Evolutionary conservation across 1,140 invertebrate species (phyloP).

Genomic region (Grapholita molesta): DNA sequence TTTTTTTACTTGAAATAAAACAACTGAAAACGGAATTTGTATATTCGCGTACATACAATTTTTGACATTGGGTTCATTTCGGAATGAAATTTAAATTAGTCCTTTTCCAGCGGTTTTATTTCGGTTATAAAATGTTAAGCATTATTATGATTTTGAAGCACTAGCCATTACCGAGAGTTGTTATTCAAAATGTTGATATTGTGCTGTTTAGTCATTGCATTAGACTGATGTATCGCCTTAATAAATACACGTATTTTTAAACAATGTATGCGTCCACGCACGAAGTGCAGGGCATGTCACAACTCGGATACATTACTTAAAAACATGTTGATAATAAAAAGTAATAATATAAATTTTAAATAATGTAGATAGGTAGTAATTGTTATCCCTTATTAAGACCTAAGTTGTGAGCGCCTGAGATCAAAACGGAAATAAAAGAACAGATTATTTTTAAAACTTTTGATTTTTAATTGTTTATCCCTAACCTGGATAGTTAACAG

Average conservation of each 20-base stretch:
- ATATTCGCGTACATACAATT: too few relatives aligned
- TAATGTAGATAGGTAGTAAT: constrained; percentile 48
- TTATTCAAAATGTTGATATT: neutral
- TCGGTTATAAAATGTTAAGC: constrained; percentile 26
- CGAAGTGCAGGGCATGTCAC: neutral
- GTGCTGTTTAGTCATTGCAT: constrained; percentile 59
- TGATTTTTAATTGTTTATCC: constrained; percentile 42
- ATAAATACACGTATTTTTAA: constrained; percentile 41
- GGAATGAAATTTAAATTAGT: too few relatives aligned
- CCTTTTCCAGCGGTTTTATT: too few relatives aligned
- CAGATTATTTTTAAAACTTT: constrained; percentile 68
- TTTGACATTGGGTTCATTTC: too few relatives aligned
- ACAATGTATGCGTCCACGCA: constrained; percentile 31
- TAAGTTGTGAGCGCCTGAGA: constrained; percentile 60
- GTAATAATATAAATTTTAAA: constrained; percentile 31
- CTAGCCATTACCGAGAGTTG: neutral
- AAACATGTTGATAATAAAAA: constrained; percentile 32
- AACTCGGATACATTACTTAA: constrained; percentile 31
- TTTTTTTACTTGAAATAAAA: too few relatives aligned
- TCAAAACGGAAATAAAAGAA: constrained; percentile 70
- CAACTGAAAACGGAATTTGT: too few relatives aligned
- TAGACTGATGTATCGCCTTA: constrained; percentile 65
- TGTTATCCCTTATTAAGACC: constrained; percentile 49
- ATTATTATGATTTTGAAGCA: constrained; percentile 16
- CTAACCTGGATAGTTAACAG: constrained; percentile 1